Base-by-base conservation (phyloP, 1,140 invertebrate genomes). In the Neuroterus valhalla region DNA sequence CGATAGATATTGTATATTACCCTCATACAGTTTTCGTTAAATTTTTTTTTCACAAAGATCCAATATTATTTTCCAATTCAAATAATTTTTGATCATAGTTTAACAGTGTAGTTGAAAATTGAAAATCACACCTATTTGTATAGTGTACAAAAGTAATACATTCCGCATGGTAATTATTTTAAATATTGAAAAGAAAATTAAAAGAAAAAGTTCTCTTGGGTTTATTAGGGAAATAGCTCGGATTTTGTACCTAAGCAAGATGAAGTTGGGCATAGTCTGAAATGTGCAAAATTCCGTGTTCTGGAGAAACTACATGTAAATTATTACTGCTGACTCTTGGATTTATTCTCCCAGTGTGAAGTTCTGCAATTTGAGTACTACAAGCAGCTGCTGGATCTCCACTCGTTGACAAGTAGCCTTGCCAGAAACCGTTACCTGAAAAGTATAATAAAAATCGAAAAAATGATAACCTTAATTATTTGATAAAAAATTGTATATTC, bases 381-480 rank as follows among this genome's bases (percentile, higher is more conserved):
- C 91, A 92, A 0, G 91, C 93, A 0, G 93, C 92, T 0, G 93
- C 93, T 0, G 93, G 91, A 80, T 94, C 93, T 0, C 93, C 92
- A 5, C 93, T 91, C 1, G 85, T 80, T 0, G 81, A 78, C 80
- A 89, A 79, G 81, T 66, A 85, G 42, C 81, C 85, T 43, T 66
- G 78, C 90, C 86, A 90, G 81, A 86, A 90, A 81, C 88, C 88
- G 78, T 88, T 89, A 3, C 86, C 86, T 87, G 44, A 26, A 15
- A 68, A 2, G 46, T 62, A 48, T 42, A 70, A 19, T 46, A 38
- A 72, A 12, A 45, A 5, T 12, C 15, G 15, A 2, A 2, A 45
- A 10, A 45, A 45, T 14, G 3, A 52, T 38, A 12, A 31, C 6
- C n/a, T 42, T 26, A 31, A 46, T 70, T 50, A 66, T 71, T 38